These are phyloP conservation scores for Carterocephalus palaemon DNA, from an alignment of 2,888 invertebrate genomes.

Conservation along the genomic window DNA sequence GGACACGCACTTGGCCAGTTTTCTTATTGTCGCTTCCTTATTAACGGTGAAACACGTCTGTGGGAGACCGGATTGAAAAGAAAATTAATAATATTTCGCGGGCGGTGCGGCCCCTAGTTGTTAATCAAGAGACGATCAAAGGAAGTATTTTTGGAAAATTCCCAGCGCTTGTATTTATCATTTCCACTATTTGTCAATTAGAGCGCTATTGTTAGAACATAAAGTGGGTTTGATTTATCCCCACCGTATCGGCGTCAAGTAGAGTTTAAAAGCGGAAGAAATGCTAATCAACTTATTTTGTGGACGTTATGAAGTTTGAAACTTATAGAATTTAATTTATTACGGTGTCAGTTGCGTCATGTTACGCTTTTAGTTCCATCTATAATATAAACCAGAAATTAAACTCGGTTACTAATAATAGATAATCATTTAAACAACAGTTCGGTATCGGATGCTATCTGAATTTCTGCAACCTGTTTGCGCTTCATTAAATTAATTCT, in stretches of 20 bases:
- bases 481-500: too few relatives aligned
- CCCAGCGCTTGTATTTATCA: slow-evolving; percentile 72
- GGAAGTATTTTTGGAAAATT: slow-evolving; percentile 71
- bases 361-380: too few relatives aligned
- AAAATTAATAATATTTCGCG: slow-evolving; percentile 73
- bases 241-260: slow-evolving; percentile 46
- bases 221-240: slow-evolving; percentile 71
- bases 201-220: slow-evolving; percentile 68
- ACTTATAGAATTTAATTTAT: slow-evolving; percentile 17
- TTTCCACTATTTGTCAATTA: slow-evolving; percentile 79
- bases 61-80: slow-evolving; percentile 68
- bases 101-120: slow-evolving; percentile 57
- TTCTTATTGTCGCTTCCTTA: background rate
- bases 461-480: too few relatives aligned
- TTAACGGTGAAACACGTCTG: slow-evolving; percentile 27
- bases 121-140: slow-evolving; percentile 76
- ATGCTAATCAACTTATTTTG: slow-evolving; percentile 22
- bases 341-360: slow-evolving; percentile 3
- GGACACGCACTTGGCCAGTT: too few relatives aligned
- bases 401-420: too few relatives aligned
- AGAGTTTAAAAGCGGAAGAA: slow-evolving; percentile 32
- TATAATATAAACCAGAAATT: too few relatives aligned
- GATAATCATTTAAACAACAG: too few relatives aligned
- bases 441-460: too few relatives aligned
- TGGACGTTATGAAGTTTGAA: slow-evolving; percentile 17